Conservation (phyloP, 2,888 invertebrate genomes). For the Hecatera dysodea region DNA sequence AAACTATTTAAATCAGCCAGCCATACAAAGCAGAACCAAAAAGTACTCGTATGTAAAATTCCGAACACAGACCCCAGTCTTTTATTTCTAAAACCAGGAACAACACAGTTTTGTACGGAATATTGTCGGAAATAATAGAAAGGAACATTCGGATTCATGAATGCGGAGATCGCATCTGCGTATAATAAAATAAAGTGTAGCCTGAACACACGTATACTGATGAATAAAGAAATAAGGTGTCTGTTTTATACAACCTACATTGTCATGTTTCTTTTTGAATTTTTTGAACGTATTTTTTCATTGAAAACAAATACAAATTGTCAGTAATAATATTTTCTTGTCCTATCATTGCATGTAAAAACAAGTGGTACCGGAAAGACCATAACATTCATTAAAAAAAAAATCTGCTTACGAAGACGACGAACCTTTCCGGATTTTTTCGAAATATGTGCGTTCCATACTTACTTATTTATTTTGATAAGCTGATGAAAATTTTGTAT, state of each 20-base stretch:
- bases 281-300: constrained; percentile 10
- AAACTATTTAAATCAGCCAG: constrained; percentile 47
- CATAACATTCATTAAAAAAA: too few relatives aligned
- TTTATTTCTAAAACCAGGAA: constrained; percentile 57
- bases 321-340: not conserved
- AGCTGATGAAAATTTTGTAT: too few relatives aligned
- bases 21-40: constrained; percentile 3
- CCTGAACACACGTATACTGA: constrained; percentile 50
- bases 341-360: too few relatives aligned
- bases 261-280: constrained; percentile 12
- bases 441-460: too few relatives aligned
- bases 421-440: too few relatives aligned
- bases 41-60: constrained; percentile 38
- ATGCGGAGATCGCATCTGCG: constrained; percentile 70
- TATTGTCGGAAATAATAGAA: constrained; percentile 73
- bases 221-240: constrained; percentile 61
- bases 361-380: too few relatives aligned
- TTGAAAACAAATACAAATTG: constrained; percentile 5
- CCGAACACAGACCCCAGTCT: constrained; percentile 24
- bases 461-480: too few relatives aligned
- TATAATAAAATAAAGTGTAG: constrained; percentile 66
- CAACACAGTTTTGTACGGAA: constrained; percentile 54
- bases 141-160: constrained; percentile 79
- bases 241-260: constrained; percentile 14
- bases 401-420: too few relatives aligned